Evolutionary conservation across 2,797 vertebrate species (phyloP), one percentile per base, ranked within the genome.

Genomic region (Loriculus beryllinus): DNA sequence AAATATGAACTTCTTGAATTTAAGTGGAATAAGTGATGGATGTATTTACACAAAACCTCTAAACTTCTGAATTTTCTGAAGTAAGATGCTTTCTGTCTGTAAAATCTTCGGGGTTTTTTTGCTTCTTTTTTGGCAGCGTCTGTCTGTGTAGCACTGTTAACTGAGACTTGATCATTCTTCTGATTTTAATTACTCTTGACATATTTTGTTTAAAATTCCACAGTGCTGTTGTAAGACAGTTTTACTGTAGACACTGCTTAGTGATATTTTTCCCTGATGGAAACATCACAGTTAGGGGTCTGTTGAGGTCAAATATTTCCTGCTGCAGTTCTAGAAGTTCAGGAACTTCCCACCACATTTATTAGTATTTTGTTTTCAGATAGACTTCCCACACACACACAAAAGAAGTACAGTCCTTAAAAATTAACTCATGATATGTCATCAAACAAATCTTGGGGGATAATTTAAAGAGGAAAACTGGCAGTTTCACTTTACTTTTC

Each of bases 171-270:
- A 87, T 94, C 86, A 76, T 81, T 82, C 79, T 82, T 83, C 70
- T 96, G 95, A 93, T 96, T 93, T 96, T 94, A 90, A 96, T 94
- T 96, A 78, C 82, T 91, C 76, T 68, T 95, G 94, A 91, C 95
- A 91, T 95, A 81, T 92, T 95, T 93, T 93, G 63, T 92, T 97
- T 95, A 48, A 91, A 93, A 97, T 97, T 96, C 93, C 94, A 93
- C 70, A 72, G 64, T 79, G 92, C 87, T 91, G 84, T 95, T 96
- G 92, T 91, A 96, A 97, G 93, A 91, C 77, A 92, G 79, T 92
- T 95, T 95, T 90, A 94, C 85, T 92, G 89, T 90, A 93, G 89
- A 93, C 77, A 39, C 28, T 84, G 85, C 91, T 91, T 76, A 84
- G 87, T 88, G 87, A 91, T 95, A 92, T 88, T 94, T 96, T 82